A percentile compares a stretch with the other conserved stretches of the same genome.
Evolutionary conservation across 2,113 vertebrate species (phyloP).

Genomic region (Barbus barbus): DNA sequence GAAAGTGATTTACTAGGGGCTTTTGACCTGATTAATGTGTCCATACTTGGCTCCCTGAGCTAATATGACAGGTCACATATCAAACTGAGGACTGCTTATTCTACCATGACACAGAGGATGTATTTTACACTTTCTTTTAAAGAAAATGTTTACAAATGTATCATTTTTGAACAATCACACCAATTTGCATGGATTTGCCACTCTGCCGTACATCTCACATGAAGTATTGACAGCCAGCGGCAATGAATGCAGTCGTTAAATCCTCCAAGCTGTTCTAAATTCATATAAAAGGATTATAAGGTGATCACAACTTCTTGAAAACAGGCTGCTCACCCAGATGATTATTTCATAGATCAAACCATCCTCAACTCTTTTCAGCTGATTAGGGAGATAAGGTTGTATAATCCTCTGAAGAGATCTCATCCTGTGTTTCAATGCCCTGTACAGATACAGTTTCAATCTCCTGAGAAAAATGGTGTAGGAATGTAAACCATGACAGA

Average conservation of each 20-base stretch:
- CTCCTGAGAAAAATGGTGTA: background rate
- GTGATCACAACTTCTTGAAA: conserved; percentile 34
- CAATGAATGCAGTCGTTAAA: conserved; percentile 25
- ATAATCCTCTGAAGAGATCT: conserved; percentile 31
- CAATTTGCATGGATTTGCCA: conserved; percentile 22
- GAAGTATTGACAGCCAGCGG: conserved; percentile 2
- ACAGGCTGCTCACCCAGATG: conserved; percentile 5
- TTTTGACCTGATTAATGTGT: conserved; percentile 36
- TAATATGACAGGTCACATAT: conserved; percentile 36
- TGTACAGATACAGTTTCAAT: conserved; percentile 4
- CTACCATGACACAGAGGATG: conserved; percentile 19
- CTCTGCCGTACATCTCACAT: background rate
- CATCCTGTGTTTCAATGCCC: conserved; percentile 11
- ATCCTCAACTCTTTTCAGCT: conserved; percentile 27
- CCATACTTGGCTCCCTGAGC: conserved; percentile 28
- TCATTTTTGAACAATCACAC: conserved; percentile 13
- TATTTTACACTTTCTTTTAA: conserved; percentile 10
- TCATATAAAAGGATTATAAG: conserved; percentile 42
- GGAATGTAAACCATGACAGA: background rate
- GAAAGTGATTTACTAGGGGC: conserved; percentile 18
- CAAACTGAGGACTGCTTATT: conserved; percentile 27
- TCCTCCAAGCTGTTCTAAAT: conserved; percentile 29
- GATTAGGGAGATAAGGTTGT: conserved; percentile 36
- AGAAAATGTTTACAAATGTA: conserved; percentile 13
- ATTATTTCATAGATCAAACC: conserved; percentile 29